Evolutionary conservation across 92 coral and sea anemone genomes (phyloP), one percentile per base, ranked within the genome.

Genomic region (Palythoa caribaeorum): DNA sequence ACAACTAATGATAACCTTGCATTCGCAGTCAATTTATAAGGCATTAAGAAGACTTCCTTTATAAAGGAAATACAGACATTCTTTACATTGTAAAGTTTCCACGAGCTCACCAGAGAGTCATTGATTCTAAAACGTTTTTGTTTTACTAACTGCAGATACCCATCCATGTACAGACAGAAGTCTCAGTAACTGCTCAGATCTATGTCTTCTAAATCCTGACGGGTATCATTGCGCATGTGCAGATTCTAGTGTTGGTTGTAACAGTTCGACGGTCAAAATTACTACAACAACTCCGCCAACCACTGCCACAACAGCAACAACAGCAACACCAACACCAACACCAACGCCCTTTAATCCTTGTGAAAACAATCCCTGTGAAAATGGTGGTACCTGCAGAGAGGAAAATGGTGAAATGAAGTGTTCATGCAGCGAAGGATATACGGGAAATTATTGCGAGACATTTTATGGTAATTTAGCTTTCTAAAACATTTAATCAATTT

Each of bases 211-310:
- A 74, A 81, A 81, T 9, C 86, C 86, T 4, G 86, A 81, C 66
- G 86, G 86, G 2, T 81, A 81, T 44, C 86, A 81, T 37, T 81
- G 86, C 47, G 86, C 86, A 20, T 80, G 70, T 60, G 84, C 86
- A 53, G 84, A 87, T 20, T 48, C 50, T 21, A 87, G 76, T 53
- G 59, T 73, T 19, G 75, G 83, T 77, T 63, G 78, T 57, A 83
- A 39, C 52, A 79, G 55, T 70, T 51, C 72, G 51, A 72, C 83
- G 37, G 28, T 68, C 39, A 72, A 76, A 37, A 52, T 78, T 52
- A 72, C 81, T 19, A 66, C 88, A 47, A 9, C 88, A 2, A 1
- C 62, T 44, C 37, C 87, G 28, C 77, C 88, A 11, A 71, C 88
- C 1, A 38, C 79, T 6, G n/a, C 88, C 1, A 5, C 83, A 12